Evolutionary conservation across 1,140 invertebrate genomes (phyloP).

Genomic region (Episyrphus balteatus): DNA sequence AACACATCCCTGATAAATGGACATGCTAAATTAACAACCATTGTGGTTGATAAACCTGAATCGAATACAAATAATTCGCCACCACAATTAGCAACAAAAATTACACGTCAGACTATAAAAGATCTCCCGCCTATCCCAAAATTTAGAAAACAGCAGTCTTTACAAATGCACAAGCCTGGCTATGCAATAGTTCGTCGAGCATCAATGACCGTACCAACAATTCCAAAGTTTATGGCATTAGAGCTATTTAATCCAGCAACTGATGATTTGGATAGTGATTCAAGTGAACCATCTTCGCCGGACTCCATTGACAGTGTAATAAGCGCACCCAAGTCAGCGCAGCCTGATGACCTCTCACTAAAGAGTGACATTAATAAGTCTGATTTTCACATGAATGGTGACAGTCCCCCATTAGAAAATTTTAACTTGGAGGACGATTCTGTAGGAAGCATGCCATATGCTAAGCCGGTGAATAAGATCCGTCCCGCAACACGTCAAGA

Average conservation of each 20-base stretch:
- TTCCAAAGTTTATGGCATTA: slow-evolving; percentile 62
- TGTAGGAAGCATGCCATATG: neutral
- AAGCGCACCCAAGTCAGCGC: slow-evolving; percentile 41
- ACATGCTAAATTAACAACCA: neutral
- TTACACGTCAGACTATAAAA: slow-evolving; percentile 46
- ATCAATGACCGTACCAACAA: slow-evolving; percentile 38
- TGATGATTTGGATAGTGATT: slow-evolving; percentile 82
- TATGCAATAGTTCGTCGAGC: slow-evolving; percentile 52
- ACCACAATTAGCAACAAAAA: slow-evolving; percentile 16
- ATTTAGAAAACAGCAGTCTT: slow-evolving; percentile 44
- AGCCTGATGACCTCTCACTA: slow-evolving; percentile 4
- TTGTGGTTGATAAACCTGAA: neutral
- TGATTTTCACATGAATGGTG: no score
- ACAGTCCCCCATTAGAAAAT: slow-evolving; percentile 7
- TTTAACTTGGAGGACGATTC: slow-evolving; percentile 11
- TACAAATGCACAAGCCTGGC: slow-evolving; percentile 33
- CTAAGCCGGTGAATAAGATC: neutral
- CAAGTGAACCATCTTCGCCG: slow-evolving; percentile 72
- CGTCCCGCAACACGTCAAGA: slow-evolving; percentile 39
- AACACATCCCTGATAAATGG: neutral
- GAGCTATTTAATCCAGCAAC: slow-evolving; percentile 84
- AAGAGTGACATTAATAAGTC: neutral
- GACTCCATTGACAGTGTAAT: slow-evolving; percentile 78
- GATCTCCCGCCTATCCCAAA: slow-evolving; percentile 48
- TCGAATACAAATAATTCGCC: neutral